A percentile compares a stretch with the other conserved stretches of the same genome.
phyloP scores from a whole-genome alignment of 2,888 invertebrate genomes.

The Lycia hirtaria region DNA sequence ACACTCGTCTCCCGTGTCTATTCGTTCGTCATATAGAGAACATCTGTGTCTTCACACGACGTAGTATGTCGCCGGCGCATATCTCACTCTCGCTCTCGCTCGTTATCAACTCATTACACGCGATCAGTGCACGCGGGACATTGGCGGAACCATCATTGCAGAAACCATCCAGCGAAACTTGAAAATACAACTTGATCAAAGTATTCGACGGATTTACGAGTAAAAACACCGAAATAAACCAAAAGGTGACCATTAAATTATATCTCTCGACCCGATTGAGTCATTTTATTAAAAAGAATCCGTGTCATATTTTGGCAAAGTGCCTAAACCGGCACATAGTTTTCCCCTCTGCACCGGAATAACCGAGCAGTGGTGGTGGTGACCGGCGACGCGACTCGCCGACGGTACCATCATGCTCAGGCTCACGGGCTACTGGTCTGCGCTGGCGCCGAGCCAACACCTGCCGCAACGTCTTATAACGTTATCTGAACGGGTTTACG shows the following conservation, averaged over 20 bases:
- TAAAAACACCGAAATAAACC: background rate
- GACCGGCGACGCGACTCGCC: slow-evolving; percentile 37
- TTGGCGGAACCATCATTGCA: too few species aligned
- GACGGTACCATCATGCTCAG: slow-evolving; percentile 28
- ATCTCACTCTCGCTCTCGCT: too few species aligned
- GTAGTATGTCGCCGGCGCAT: too few species aligned
- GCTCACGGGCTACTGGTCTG: too few species aligned
- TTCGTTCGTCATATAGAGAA: too few species aligned
- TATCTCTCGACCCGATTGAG: slow-evolving; percentile 42
- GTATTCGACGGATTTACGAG: background rate
- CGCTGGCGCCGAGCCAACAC: slow-evolving; percentile 29
- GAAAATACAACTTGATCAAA: background rate
- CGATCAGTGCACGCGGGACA: too few species aligned
- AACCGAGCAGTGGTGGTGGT: slow-evolving; percentile 40
- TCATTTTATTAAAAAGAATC: slow-evolving; percentile 61
- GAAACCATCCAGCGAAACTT: too few species aligned
- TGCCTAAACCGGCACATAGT: slow-evolving; percentile 54
- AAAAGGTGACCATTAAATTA: slow-evolving; percentile 1
- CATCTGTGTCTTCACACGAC: too few species aligned
- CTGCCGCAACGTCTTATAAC: slow-evolving; percentile 36
- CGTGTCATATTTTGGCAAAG: slow-evolving; percentile 60
- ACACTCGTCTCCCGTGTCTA: slow-evolving; percentile 29
- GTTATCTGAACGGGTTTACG: slow-evolving; percentile 35
- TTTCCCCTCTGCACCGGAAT: slow-evolving; percentile 21
- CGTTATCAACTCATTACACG: background rate